phyloP scores from a whole-genome alignment of 2,888 invertebrate species.

The Bombylius discolor region DNA sequence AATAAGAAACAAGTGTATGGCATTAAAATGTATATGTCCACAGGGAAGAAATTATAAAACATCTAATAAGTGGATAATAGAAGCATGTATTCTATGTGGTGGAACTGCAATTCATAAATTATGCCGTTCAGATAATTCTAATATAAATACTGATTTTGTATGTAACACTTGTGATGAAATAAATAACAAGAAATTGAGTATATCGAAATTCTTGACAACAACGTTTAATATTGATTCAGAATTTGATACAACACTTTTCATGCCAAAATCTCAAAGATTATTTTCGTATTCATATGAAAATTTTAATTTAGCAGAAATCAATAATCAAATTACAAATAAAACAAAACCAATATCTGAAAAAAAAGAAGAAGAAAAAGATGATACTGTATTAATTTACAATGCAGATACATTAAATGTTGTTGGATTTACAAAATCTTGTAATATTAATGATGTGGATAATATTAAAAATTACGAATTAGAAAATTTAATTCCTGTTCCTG shows the following conservation, averaged over 20 bases:
- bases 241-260: background rate
- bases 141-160: background rate
- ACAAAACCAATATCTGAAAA: background rate
- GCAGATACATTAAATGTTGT: background rate
- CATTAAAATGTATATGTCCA: constrained; percentile 47
- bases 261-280: background rate
- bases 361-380: background rate
- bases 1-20: constrained; percentile 47
- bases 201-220: too few species aligned
- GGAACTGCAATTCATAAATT: constrained; percentile 19
- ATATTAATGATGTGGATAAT: background rate
- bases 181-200: background rate
- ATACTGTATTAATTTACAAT: background rate
- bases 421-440: background rate
- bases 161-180: background rate
- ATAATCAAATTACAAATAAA: background rate
- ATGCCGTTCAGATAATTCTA: background rate
- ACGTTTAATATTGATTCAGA: too few species aligned
- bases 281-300: background rate
- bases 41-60: constrained; percentile 39
- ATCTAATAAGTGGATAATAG: constrained; percentile 17
- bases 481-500: background rate
- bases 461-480: too few species aligned
- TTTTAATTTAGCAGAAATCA: background rate
- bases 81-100: constrained; percentile 22